A percentile compares a stretch with the other conserved stretches of the same genome.
Conservation (phyloP, 2,888 invertebrate genomes). For the Periphyllus acericola region DNA sequence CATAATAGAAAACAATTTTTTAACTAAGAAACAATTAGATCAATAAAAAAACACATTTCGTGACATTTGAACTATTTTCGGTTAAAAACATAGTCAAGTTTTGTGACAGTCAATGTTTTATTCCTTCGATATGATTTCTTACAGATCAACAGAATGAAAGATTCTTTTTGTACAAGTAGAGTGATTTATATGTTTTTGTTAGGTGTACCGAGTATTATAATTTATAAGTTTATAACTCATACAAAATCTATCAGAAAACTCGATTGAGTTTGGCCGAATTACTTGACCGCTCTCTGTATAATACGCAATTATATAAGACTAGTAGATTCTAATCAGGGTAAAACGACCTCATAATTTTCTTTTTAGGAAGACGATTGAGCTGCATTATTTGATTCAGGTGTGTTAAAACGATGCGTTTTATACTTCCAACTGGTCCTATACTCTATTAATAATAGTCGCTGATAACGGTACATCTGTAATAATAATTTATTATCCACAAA, state of each 20-base stretch:
- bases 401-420: background rate
- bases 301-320: background rate
- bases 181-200: too few species aligned
- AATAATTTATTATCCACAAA: background rate
- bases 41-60: too few species aligned
- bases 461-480: background rate
- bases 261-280: background rate
- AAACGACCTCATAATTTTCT: conserved; percentile 17
- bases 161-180: conserved; percentile 22
- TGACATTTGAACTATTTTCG: too few species aligned
- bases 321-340: conserved; percentile 20
- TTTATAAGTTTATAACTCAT: conserved; percentile 1
- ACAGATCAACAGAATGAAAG: background rate
- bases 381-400: background rate
- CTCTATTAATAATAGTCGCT: background rate
- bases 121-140: background rate
- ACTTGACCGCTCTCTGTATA: background rate
- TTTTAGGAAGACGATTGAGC: background rate
- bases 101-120: background rate
- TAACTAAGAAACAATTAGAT: too few species aligned
- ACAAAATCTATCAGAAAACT: conserved; percentile 26
- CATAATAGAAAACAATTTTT: too few species aligned
- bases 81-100: too few species aligned
- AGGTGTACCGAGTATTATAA: too few species aligned
- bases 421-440: background rate